Evolutionary conservation across 1,140 invertebrate species (phyloP), one percentile per base, ranked within the genome.

Genomic region (Pogonus chalceus): DNA sequence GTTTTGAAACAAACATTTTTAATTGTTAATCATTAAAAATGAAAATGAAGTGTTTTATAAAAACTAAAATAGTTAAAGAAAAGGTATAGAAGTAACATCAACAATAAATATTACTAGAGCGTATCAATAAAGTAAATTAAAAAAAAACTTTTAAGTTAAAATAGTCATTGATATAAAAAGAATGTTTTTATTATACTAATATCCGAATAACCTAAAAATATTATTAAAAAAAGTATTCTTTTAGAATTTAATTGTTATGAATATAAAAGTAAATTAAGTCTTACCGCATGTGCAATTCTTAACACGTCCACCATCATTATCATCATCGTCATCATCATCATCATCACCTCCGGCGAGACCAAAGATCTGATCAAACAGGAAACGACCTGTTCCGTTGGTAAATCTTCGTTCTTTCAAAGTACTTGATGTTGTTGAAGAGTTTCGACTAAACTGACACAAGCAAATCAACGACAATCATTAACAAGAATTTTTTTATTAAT

Each of bases 331-430:
- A 20, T 73, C 76, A 51, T 60, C 60, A 48, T 74, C 70, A 37
- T 71, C 72, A 22, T 73, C 73, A 47, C 68, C 70, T 2, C 66
- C 67, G 35, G 68, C 66, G 23, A 81, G 69, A 23, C 78, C 78
- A 58, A 82, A 81, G 43, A 83, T 64, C 46, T 80, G 77, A 61
- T 83, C 81, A 57, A 83, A 83, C 52, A 83, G 71, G 66, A 83
- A 79, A 63, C 73, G 76, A 46, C 70, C 71, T 7, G 65, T 72
- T 54, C 74, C 71, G 57, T 71, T 72, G 35, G 2, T 23, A 18
- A 23, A 49, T 20, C 23, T 22, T 49, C 23, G 3, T 14, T 23
- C 9, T 3, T 23, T 24, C 20, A 49, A 14, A 4, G 14, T 49
- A 9, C 12, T 49, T 49, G 12, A 23, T 1, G 2, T 23, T 22